Evolutionary conservation across 2,888 invertebrate genomes (phyloP).

Genomic region (Aethes cnicana): DNA sequence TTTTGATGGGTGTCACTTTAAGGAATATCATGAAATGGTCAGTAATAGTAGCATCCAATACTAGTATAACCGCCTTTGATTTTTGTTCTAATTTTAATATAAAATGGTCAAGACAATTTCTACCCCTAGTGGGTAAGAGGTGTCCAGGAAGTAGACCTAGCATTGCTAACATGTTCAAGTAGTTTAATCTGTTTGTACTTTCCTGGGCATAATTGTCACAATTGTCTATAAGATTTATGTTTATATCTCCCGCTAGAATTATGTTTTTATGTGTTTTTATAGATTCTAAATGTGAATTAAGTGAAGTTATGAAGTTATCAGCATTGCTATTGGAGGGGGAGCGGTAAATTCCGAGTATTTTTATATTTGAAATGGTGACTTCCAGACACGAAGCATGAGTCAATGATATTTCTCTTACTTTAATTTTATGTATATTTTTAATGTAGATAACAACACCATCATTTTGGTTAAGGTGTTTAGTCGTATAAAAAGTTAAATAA

Average conservation of each 20-base stretch:
- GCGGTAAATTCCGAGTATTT: conserved; percentile 11
- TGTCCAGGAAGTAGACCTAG: neutral
- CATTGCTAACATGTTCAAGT: neutral
- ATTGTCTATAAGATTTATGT: conserved; percentile 10
- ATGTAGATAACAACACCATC: conserved; percentile 29
- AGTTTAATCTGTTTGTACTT: neutral
- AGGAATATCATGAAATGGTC: conserved; percentile 2
- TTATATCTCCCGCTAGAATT: conserved; percentile 16
- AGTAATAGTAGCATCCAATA: conserved; percentile 1
- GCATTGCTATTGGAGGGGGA: conserved; percentile 9
- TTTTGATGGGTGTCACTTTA: neutral
- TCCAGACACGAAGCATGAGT: conserved; percentile 11
- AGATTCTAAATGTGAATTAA: neutral
- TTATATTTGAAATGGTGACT: neutral
- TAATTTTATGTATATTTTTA: conserved; percentile 8
- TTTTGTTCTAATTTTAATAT: neutral
- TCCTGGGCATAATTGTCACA: neutral
- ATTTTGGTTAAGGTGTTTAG: conserved; percentile 22
- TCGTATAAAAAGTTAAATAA: conserved; percentile 9
- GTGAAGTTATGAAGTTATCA: neutral
- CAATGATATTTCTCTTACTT: conserved; percentile 1
- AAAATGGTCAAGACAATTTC: conserved; percentile 17
- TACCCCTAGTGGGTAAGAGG: neutral
- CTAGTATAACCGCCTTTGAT: neutral
- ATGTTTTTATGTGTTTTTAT: neutral